phyloP scores from a whole-genome alignment of 2,797 vertebrate genomes.

The Coracias cyanogaster region DNA sequence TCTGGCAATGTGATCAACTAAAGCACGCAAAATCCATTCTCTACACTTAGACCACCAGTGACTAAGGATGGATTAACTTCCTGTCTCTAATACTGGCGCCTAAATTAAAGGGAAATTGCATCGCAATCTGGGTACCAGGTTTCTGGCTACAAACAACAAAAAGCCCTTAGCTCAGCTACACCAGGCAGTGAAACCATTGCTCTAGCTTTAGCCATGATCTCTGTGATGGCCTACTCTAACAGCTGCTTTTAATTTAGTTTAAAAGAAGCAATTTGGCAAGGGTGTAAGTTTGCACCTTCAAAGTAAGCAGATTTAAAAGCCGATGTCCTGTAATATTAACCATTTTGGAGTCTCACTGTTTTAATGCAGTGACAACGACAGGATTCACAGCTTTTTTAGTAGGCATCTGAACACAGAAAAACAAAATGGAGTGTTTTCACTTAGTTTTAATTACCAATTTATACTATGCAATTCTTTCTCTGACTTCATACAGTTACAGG shows the following conservation, averaged over 20 bases:
- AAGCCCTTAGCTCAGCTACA: conserved; percentile 61
- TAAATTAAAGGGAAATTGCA: conserved; percentile 87
- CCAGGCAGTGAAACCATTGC: conserved; percentile 39
- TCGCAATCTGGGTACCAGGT: conserved; percentile 80
- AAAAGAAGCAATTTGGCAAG: conserved; percentile 64
- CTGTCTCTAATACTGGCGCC: conserved; percentile 81
- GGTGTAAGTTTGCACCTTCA: conserved; percentile 62
- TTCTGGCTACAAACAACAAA: conserved; percentile 75
- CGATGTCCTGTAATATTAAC: neutral
- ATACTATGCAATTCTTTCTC: neutral
- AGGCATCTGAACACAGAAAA: neutral
- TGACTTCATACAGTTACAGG: neutral
- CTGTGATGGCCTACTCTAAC: conserved; percentile 30
- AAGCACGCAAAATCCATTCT: conserved; percentile 81
- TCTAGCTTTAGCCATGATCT: neutral
- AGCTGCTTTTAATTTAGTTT: conserved; percentile 73
- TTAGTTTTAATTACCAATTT: neutral
- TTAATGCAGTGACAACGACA: neutral
- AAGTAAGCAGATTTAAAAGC: conserved; percentile 42
- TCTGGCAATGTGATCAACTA: conserved; percentile 83
- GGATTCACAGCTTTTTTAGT: conserved; percentile 25
- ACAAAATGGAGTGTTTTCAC: neutral
- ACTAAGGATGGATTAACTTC: conserved; percentile 84
- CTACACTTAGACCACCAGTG: conserved; percentile 80
- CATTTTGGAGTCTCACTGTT: neutral